Evolutionary conservation across 2,888 invertebrate species (phyloP), one percentile per base, ranked within the genome.

Genomic region (Volucella bombylans): DNA sequence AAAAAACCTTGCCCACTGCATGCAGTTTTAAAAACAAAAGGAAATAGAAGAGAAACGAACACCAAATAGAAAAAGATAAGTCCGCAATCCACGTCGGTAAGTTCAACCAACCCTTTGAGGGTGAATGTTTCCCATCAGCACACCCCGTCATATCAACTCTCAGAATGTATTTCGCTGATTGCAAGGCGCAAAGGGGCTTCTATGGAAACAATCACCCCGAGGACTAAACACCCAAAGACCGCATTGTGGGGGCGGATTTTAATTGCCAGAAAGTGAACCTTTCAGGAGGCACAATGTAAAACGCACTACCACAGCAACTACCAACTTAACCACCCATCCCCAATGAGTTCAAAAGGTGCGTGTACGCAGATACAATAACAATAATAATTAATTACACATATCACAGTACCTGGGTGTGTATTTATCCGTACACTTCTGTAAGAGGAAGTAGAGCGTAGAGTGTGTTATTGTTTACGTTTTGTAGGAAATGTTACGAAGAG

Each of bases 371-470:
- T 82, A 72, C 52, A 82, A 77, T 73, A 71, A 71, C 79, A 79
- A 79, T 83, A 74, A 83, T 74, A 83, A 83, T 83, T 80, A 83
- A 83, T 83, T 83, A 83, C 80, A 76, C 79, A 67, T 83, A 76
- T 79, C 72, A 64, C 39, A 41, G 45, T 59, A 55, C 68, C 55
- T 74, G 55, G n/a, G 54, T 64, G 57, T 62, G 45, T 49, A 45
- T n/a, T 23, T 11, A 23, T 14, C 14, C 59, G 14, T 49, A 52
- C 49, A 65, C 43, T 49, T 59, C 65, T 76, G 52, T 71, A 31
- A 4, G 31, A 31, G 31, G 4, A 41, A 50, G 59, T 18, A 47
- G 31, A 52, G 15, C 64, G 31, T 31, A 31, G 50, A 50, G 49
- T 52, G 41, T 67, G 68, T 43, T 69, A 39, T 55, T 72, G 49